Base-by-base conservation (phyloP, 2,888 invertebrate species). In the Lycocerus yunnanus region DNA sequence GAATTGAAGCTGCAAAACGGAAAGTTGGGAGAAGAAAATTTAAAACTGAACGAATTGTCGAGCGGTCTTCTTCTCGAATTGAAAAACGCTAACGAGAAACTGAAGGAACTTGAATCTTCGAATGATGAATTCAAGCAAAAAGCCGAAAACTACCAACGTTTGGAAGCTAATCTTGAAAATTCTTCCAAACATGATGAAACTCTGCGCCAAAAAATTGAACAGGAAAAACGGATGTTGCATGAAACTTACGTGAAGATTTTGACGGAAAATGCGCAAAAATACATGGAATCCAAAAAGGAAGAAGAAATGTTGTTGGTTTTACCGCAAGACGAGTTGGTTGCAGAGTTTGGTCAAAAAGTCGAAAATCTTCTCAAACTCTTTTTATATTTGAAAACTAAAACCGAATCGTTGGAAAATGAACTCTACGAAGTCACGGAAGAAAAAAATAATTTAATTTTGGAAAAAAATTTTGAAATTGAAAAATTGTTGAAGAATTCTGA, bases 381-480 rank as follows among this genome's bases (percentile, higher is more conserved):
- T 0, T 87, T 88, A 75, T 90, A 91, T 14, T 90, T 90, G 75
- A 90, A 91, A 84, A 89, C 88, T 82, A 90, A 91, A 81, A 88
- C 90, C n/a, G 91, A 91, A 77, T 80, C 83, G 3, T 84, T 91
- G 66, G 90, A 92, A 81, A 89, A 89, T 71, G 89, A 89, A 84
- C 77, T 91, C n/a, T 88, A 89, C 0, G 90, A 91, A 80, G 88
- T 90, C 80, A 88, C 89, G 24, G 87, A 89, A 16, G 91, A 90
- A 65, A 87, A 85, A 76, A 84, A 81, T 3, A 79, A 81, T n/a
- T 80, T 84, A 9, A 70, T 86, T 0, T 74, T 81, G 0, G 86
- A 86, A 73, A 87, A 87, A 73, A 86, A 87, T 73, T 80, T 82
- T 67, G 87, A 87, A 82, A 87, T 87, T 4, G 86, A 87, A 73